phyloP scores from a whole-genome alignment of 2,113 vertebrate species.

The Globicephala melas region DNA sequence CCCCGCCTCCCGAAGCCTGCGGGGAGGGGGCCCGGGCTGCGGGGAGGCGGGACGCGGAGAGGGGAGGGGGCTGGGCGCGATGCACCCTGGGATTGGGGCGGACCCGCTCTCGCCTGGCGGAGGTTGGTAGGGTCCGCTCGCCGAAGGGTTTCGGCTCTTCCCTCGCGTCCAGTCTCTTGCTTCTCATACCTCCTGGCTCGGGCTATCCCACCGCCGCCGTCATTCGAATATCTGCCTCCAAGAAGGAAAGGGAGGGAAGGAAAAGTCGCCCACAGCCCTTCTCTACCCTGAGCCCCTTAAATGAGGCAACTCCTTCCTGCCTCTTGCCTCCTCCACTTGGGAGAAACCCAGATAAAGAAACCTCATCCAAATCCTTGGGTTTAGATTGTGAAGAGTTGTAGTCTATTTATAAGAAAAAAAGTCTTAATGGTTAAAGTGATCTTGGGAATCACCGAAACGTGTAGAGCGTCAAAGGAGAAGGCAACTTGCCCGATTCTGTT shows the following conservation, averaged over 20 bases:
- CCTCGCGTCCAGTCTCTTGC: accelerated
- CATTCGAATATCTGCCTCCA: background rate
- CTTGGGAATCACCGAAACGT: background rate
- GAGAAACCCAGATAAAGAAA: background rate
- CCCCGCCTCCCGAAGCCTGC: conserved; percentile 65
- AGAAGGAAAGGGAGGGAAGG: background rate
- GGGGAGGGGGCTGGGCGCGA: conserved; percentile 63
- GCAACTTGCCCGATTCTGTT: background rate
- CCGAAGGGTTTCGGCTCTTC: accelerated
- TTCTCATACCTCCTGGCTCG: accelerated
- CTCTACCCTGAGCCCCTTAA: background rate
- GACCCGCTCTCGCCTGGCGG: background rate
- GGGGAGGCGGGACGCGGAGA: conserved; percentile 31
- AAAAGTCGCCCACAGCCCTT: background rate
- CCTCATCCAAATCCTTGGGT: background rate
- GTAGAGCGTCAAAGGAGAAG: background rate
- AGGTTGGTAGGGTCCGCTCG: accelerated
- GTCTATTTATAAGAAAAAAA: background rate
- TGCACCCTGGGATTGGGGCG: conserved; percentile 71
- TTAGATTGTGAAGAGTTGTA: background rate
- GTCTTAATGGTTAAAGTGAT: background rate
- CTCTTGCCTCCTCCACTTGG: background rate
- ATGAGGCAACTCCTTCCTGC: background rate
- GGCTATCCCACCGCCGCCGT: background rate
- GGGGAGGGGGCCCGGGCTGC: conserved; percentile 42